A percentile compares a stretch with the other conserved stretches of the same genome.
phyloP scores from a whole-genome alignment of 2,113 vertebrate genomes.

The Hypanus sabinus region DNA sequence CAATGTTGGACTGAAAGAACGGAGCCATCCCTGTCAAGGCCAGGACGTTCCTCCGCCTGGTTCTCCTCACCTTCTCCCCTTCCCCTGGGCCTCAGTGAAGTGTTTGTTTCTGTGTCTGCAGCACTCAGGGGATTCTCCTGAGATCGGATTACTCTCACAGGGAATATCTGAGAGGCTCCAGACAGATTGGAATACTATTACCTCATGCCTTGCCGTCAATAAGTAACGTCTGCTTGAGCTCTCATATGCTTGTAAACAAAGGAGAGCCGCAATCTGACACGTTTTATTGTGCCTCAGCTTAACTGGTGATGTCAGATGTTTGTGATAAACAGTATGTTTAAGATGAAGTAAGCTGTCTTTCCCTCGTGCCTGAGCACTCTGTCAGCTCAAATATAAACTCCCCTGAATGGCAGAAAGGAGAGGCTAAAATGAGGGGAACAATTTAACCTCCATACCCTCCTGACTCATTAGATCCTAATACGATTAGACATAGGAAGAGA shows the following conservation, averaged over 20 bases:
- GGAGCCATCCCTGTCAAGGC: no score
- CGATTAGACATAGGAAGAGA: no score
- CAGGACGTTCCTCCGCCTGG: background rate
- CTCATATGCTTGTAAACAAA: background rate
- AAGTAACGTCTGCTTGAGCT: background rate
- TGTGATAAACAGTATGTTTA: background rate
- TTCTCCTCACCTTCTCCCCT: background rate
- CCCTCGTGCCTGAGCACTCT: background rate
- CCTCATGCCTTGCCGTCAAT: background rate
- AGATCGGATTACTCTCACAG: background rate
- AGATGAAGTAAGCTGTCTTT: background rate
- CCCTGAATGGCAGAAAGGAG: background rate
- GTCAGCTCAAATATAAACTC: background rate
- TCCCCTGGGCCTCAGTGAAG: background rate
- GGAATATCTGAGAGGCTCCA: background rate
- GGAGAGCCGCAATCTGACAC: background rate
- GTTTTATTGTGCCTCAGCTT: background rate
- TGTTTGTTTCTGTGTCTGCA: background rate
- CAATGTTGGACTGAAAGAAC: background rate
- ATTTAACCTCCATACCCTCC: background rate
- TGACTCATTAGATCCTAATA: background rate
- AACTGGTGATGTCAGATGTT: background rate
- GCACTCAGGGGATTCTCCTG: background rate
- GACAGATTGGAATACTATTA: background rate
- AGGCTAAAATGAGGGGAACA: background rate